Conservation (phyloP, 2,888 invertebrate genomes). For the Drosophila anomelani region DNA sequence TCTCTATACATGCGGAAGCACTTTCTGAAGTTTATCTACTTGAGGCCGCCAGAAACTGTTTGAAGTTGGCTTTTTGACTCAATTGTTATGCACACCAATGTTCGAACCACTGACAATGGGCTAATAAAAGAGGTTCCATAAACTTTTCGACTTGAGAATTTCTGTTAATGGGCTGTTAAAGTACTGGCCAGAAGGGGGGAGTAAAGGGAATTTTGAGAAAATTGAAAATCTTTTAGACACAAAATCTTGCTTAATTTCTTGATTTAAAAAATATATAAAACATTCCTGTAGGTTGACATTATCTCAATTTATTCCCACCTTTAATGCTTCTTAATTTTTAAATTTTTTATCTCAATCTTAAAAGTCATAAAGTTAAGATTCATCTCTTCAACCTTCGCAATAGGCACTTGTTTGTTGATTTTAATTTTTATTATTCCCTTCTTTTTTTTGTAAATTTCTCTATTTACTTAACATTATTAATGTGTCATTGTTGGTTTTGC, state of each 20-base stretch:
- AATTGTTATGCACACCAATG: conserved; percentile 24
- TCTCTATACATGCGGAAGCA: conserved; percentile 23
- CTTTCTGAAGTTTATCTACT: conserved; percentile 20
- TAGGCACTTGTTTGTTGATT: conserved; percentile 19
- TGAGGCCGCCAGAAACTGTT: conserved; percentile 8
- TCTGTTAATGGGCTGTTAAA: conserved; percentile 1
- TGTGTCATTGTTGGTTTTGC: conserved; percentile 42
- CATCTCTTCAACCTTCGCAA: conserved; percentile 5
- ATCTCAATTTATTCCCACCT: neutral
- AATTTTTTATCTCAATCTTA: neutral
- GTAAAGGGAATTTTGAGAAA: neutral
- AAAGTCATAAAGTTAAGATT: conserved; percentile 13
- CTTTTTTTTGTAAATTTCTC: conserved; percentile 31
- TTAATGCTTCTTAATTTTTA: neutral
- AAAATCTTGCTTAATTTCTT: no score
- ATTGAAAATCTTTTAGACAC: no score
- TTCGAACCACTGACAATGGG: conserved; percentile 16
- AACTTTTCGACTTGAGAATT: neutral
- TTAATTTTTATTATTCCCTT: neutral
- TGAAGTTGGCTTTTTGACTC: conserved; percentile 16
- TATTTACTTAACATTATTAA: conserved; percentile 72
- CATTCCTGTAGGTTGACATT: neutral
- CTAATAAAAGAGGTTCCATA: conserved; percentile 13
- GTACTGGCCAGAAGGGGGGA: neutral
- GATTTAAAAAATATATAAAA: no score